phyloP scores from a whole-genome alignment of 2,797 vertebrate genomes.

The Parauchenoglanis ngamensis region DNA sequence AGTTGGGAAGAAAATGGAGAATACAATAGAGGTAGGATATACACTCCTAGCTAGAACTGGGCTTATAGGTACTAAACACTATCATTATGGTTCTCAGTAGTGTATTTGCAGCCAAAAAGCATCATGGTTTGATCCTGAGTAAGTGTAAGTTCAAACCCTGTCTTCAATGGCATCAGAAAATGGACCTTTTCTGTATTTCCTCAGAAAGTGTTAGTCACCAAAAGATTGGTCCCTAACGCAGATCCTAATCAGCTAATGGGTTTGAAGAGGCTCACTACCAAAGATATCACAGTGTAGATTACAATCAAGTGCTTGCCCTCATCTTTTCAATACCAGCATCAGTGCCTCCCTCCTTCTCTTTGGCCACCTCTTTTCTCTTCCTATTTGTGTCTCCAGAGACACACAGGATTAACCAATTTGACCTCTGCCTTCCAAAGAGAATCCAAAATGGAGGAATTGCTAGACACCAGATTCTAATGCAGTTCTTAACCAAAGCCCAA shows the following conservation, averaged over 20 bases:
- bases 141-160: neutral
- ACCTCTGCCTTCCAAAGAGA: neutral
- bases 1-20: neutral
- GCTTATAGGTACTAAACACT: neutral
- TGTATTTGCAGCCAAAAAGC: neutral
- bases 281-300: constrained; percentile 7
- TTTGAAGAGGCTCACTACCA: constrained; percentile 6
- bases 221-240: neutral
- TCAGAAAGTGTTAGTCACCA: constrained; percentile 8
- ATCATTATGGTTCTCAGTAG: neutral
- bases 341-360: neutral
- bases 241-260: constrained; percentile 35
- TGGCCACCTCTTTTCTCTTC: constrained; percentile 5
- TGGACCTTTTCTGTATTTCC: neutral
- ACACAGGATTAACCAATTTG: neutral
- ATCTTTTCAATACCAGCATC: neutral
- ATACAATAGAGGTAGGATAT: no score
- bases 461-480: neutral
- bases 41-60: neutral
- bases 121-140: neutral
- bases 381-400: neutral
- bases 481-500: neutral
- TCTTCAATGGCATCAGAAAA: neutral
- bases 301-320: constrained; percentile 1
- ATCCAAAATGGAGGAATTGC: neutral